Evolutionary conservation across 2,797 vertebrate species (phyloP).

Genomic region (Glossophaga mutica): DNA sequence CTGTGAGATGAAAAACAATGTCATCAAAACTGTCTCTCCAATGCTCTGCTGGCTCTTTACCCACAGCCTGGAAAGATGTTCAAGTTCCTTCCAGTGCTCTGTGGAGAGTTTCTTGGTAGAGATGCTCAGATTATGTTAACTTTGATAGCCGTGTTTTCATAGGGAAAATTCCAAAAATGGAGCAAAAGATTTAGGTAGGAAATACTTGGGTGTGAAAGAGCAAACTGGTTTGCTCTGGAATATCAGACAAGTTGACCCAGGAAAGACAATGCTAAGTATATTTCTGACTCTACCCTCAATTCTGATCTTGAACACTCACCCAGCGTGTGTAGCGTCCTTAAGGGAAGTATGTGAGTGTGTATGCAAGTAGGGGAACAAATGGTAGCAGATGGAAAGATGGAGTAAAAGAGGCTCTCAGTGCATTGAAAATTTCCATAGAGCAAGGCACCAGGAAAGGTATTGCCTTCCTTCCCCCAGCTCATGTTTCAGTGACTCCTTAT

Average conservation of each 20-base stretch:
- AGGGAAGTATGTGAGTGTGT: neutral
- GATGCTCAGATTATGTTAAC: neutral
- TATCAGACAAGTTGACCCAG: neutral
- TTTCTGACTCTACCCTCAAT: neutral
- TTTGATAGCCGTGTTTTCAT: neutral
- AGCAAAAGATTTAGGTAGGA: neutral
- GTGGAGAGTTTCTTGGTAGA: constrained; percentile 44
- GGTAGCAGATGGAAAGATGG: neutral
- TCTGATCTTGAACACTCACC: neutral
- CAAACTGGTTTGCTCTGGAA: neutral
- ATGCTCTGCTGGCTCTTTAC: constrained; percentile 55
- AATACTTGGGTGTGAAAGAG: neutral
- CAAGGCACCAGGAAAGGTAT: fast-evolving
- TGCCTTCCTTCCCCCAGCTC: neutral
- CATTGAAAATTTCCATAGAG: neutral
- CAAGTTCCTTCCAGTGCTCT: neutral
- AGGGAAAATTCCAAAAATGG: neutral
- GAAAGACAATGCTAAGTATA: neutral
- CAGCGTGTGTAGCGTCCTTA: neutral
- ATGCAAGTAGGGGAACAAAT: neutral
- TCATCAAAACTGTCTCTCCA: constrained; percentile 54
- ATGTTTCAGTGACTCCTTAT: neutral
- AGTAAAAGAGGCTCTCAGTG: neutral
- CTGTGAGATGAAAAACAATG: constrained; percentile 65
- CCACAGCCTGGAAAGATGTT: constrained; percentile 11